Evolutionary conservation across 2,888 invertebrate genomes (phyloP).

Genomic region (Helobdella robusta): DNA sequence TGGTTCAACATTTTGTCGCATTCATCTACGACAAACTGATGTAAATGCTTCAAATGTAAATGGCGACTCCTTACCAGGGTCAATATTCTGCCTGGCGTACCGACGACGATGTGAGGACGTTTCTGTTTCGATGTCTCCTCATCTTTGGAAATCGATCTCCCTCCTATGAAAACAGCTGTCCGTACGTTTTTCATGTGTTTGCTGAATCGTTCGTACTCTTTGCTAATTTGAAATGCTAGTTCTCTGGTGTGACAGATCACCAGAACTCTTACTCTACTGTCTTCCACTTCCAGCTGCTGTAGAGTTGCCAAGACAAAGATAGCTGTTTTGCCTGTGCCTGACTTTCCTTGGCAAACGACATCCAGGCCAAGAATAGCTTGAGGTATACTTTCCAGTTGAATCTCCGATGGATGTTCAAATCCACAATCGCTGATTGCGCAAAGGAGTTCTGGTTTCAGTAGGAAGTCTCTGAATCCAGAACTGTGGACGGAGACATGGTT

Average conservation of each 20-base stretch:
- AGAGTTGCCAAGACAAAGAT: conserved; percentile 97
- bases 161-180: conserved; percentile 95
- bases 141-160: conserved; percentile 88
- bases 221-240: conserved; percentile 97
- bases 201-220: conserved; percentile 96
- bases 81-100: conserved; percentile 91
- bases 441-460: conserved; percentile 81
- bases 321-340: conserved; percentile 99
- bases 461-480: conserved; percentile 93
- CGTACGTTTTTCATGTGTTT: conserved; percentile 93
- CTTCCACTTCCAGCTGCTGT: conserved; percentile 90
- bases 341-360: conserved; percentile 97
- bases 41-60: conserved; percentile 82
- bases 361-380: conserved; percentile 95
- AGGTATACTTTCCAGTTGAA: conserved; percentile 99
- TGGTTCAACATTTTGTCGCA: conserved; percentile 99
- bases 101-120: conserved; percentile 96
- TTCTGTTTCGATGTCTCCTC: conserved; percentile 89
- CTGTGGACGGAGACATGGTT: conserved; percentile 86
- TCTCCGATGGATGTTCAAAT: conserved; percentile 99
- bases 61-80: conserved; percentile 81
- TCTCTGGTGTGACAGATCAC: conserved; percentile 99
- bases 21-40: conserved; percentile 97
- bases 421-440: conserved; percentile 96
- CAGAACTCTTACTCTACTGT: conserved; percentile 78